Evolutionary conservation across 2,797 vertebrate genomes (phyloP), one percentile per base, ranked within the genome.

Genomic region (Tokudaia muenninki): DNA sequence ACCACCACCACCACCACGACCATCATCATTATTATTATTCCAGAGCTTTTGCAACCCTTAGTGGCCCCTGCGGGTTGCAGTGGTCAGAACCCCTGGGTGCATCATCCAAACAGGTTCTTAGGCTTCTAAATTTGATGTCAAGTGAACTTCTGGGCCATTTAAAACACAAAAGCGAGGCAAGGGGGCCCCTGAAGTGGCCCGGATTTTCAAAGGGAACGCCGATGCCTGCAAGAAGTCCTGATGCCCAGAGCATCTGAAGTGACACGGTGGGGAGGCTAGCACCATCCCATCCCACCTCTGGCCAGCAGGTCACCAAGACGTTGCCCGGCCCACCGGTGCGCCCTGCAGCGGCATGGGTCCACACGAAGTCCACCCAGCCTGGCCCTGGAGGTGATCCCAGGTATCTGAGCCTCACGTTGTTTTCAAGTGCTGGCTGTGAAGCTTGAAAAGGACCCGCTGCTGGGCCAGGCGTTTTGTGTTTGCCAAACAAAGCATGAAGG

Each of bases 401-500:
- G 98, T 99, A 98, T 97, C 93, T 96, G 80, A 97, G 98, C 95
- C 98, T 98, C 96, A 97, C 65, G 29, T 98, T 97, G 94, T 97
- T 98, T 98, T 98, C 98, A 98, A 98, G 96, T 97, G 98, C 97
- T 98, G 98, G 98, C 98, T 98, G 98, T 97, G 87, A 96, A 98
- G 98, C 98, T 99, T 98, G 98, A 98, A 98, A 98, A 98, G 98
- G 98, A 97, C 97, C 98, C 98, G 98, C 99, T 98, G 98, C 99
- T 99, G 99, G 99, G 99, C 99, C 99, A 99, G 99, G 99, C 98
- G 98, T 97, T 99, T 99, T 99, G 99, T 99, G 99, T 99, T 99
- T 99, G 99, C 99, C 99, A 99, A 99, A 99, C 99, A 99, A 99
- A 99, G 99, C 99, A 99, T 99, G 99, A 99, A 99, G 99, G 99